Conservation (phyloP, 2,113 vertebrate species). For the Cranoglanis bouderius region DNA sequence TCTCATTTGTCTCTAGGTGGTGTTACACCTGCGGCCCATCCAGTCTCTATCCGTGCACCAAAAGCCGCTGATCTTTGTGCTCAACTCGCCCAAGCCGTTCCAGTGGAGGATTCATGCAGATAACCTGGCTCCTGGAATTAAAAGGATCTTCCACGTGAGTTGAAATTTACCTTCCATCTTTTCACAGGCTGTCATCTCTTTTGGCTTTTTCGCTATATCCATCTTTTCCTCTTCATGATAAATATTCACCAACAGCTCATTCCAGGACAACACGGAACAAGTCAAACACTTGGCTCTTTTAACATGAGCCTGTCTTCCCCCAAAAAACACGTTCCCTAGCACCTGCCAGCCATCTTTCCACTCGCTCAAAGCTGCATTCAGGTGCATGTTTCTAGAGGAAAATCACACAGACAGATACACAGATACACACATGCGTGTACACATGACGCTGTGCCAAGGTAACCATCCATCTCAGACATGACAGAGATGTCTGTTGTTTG, state of each 20-base stretch:
- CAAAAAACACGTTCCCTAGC: conserved; percentile 11
- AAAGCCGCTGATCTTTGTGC: conserved; percentile 89
- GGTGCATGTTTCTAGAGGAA: conserved; percentile 38
- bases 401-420: conserved; percentile 29
- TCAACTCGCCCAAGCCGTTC: conserved; percentile 85
- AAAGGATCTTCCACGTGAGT: conserved; percentile 91
- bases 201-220: background rate
- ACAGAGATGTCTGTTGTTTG: conserved; percentile 30
- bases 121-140: conserved; percentile 79
- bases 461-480: conserved; percentile 38
- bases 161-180: conserved; percentile 23
- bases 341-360: conserved; percentile 33
- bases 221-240: conserved; percentile 14
- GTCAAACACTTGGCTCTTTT: conserved; percentile 40
- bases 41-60: conserved; percentile 85
- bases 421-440: conserved; percentile 14
- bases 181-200: background rate
- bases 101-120: conserved; percentile 88
- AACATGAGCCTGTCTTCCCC: background rate
- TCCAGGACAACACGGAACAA: conserved; percentile 6
- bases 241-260: conserved; percentile 33
- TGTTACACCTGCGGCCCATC: conserved; percentile 89
- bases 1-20: conserved; percentile 72
- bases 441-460: conserved; percentile 42
- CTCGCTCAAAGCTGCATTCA: conserved; percentile 47